These are phyloP conservation scores for Pagetopsis macropterus DNA, from an alignment of 2,797 vertebrate species.

Conservation along the genomic window DNA sequence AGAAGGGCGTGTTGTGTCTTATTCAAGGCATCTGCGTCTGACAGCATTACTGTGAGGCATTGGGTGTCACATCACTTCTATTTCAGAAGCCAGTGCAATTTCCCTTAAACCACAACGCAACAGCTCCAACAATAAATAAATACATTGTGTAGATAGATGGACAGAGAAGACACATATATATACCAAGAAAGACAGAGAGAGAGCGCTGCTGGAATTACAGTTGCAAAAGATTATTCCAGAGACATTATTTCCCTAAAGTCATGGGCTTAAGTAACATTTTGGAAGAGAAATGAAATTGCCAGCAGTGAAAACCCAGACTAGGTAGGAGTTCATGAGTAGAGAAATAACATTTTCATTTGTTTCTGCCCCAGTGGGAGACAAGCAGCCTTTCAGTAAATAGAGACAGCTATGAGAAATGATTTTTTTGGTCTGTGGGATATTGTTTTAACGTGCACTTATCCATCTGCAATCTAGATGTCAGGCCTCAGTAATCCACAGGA, in stretches of 20 bases:
- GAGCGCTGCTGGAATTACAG: slow-evolving; percentile 90
- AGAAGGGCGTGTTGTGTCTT: slow-evolving; percentile 73
- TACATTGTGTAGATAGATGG: slow-evolving; percentile 64
- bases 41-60: slow-evolving; percentile 88
- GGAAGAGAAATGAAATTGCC: slow-evolving; percentile 98
- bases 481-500: slow-evolving; percentile 93
- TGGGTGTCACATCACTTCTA: slow-evolving; percentile 88
- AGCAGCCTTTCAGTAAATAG: slow-evolving; percentile 98
- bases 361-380: slow-evolving; percentile 95
- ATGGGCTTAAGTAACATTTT: slow-evolving; percentile 98
- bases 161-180: slow-evolving; percentile 54
- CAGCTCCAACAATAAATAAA: slow-evolving; percentile 81
- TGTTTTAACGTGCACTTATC: slow-evolving; percentile 99
- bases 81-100: slow-evolving; percentile 90
- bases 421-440: slow-evolving; percentile 94
- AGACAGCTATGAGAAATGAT: slow-evolving; percentile 98
- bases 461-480: slow-evolving; percentile 98
- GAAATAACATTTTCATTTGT: slow-evolving; percentile 99
- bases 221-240: slow-evolving; percentile 97
- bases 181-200: slow-evolving; percentile 58
- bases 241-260: slow-evolving; percentile 99
- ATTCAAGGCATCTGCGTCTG: slow-evolving; percentile 82
- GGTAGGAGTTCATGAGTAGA: slow-evolving; percentile 99
- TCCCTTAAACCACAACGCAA: slow-evolving; percentile 89
- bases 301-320: slow-evolving; percentile 95